Conservation (phyloP, 2,888 invertebrate species). For the Chymomyza caudatula region DNA sequence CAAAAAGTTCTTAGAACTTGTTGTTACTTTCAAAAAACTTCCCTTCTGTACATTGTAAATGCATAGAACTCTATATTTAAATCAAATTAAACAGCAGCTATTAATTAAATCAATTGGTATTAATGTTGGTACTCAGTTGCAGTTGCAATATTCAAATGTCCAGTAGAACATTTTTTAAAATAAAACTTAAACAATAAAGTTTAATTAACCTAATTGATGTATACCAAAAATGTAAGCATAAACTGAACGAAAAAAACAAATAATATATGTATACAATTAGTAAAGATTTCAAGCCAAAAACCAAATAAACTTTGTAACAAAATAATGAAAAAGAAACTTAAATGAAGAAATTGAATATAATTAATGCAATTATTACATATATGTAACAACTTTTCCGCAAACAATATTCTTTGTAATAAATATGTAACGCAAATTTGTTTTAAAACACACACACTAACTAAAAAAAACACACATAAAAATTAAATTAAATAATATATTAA, state of each 20-base stretch:
- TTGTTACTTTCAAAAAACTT: neutral
- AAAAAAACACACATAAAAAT: conserved; percentile 16
- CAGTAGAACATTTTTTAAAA: conserved; percentile 29
- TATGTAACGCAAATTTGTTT: conserved; percentile 48
- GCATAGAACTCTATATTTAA: neutral
- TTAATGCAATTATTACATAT: conserved; percentile 5
- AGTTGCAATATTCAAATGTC: conserved; percentile 29
- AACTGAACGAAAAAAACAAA: neutral
- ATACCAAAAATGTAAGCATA: conserved; percentile 32
- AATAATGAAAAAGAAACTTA: neutral
- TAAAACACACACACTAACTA: conserved; percentile 15
- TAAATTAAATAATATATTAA: conserved; percentile 61
- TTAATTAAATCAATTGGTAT: conserved; percentile 24
- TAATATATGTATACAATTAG: neutral
- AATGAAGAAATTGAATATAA: conserved; percentile 7
- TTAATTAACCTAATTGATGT: conserved; percentile 53
- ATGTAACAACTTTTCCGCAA: conserved; percentile 20
- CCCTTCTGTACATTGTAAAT: neutral
- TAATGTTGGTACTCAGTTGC: conserved; percentile 38
- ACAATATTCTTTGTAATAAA: conserved; percentile 41
- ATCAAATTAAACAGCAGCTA: neutral
- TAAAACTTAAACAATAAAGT: conserved; percentile 30
- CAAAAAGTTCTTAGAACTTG: too few relatives aligned
- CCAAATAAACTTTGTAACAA: neutral
- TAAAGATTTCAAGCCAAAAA: neutral